phyloP scores from a whole-genome alignment of 2,113 vertebrate species.

The Triplophysa siluroides region DNA sequence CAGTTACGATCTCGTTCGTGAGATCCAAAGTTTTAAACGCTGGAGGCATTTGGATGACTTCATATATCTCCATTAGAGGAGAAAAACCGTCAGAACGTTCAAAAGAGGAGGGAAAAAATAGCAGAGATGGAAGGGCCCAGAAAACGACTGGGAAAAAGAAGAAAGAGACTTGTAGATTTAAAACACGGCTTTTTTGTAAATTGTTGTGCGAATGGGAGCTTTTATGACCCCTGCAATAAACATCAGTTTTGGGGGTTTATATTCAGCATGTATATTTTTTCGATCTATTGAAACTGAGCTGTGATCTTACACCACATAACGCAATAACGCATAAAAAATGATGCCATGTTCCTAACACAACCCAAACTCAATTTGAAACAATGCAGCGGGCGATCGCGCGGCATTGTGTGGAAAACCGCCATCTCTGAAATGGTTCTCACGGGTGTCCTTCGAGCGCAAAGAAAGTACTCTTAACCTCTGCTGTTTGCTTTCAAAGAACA shows the following conservation, averaged over 20 bases:
- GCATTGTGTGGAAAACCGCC: neutral
- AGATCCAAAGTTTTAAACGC: slow-evolving; percentile 66
- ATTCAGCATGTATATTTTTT: neutral
- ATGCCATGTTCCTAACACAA: neutral
- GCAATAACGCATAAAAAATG: neutral
- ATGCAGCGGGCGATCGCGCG: neutral
- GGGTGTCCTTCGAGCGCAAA: slow-evolving; percentile 5
- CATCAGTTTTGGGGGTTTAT: neutral
- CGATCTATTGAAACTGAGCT: neutral
- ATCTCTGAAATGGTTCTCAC: slow-evolving; percentile 5
- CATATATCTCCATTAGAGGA: slow-evolving; percentile 59
- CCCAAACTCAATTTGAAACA: neutral
- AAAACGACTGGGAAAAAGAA: neutral
- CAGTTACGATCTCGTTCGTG: slow-evolving; percentile 59
- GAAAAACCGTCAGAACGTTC: slow-evolving; percentile 44
- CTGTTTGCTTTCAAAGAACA: slow-evolving; percentile 15
- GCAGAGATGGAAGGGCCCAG: neutral
- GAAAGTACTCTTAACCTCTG: slow-evolving; percentile 18
- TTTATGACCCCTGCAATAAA: slow-evolving; percentile 7
- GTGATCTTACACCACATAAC: neutral
- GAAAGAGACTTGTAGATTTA: neutral
- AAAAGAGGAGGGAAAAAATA: slow-evolving; percentile 8
- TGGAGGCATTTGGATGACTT: slow-evolving; percentile 49
- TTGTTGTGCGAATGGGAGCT: neutral
- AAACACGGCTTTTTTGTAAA: neutral